A percentile compares a stretch with the other conserved stretches of the same genome.
Evolutionary conservation across 2,888 invertebrate species (phyloP).

Genomic region (Druceiella hillmani): DNA sequence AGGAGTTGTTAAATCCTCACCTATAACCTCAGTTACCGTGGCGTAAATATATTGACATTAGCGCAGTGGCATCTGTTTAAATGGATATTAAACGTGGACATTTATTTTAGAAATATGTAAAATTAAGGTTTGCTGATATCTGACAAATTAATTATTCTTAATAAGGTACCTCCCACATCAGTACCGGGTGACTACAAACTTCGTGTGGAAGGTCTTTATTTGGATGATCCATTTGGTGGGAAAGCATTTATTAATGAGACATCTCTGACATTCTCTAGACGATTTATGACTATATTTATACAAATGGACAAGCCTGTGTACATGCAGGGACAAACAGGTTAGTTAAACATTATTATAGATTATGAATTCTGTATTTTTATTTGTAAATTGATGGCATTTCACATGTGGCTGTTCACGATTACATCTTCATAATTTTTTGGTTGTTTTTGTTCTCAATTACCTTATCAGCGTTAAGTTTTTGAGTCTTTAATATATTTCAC

Average conservation of each 20-base stretch:
- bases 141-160: constrained; percentile 8
- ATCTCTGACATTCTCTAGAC: constrained; percentile 73
- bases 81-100: too few species aligned
- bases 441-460: too few species aligned
- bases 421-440: too few species aligned
- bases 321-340: constrained; percentile 83
- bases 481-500: too few species aligned
- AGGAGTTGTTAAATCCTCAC: too few species aligned
- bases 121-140: constrained; percentile 1
- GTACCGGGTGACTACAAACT: constrained; percentile 80
- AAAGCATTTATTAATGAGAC: constrained; percentile 89
- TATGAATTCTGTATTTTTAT: constrained; percentile 4
- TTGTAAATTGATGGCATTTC: neutral
- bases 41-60: too few species aligned
- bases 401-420: too few species aligned
- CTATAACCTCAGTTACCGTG: too few species aligned
- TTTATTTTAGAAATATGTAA: too few species aligned
- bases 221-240: constrained; percentile 76
- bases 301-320: constrained; percentile 94
- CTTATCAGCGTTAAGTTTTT: too few species aligned
- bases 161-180: constrained; percentile 75
- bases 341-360: constrained; percentile 18
- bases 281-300: constrained; percentile 93
- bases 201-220: constrained; percentile 73
- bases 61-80: too few species aligned